Conservation (phyloP, 2,113 vertebrate genomes). For the Syngnathoides biaculeatus region DNA sequence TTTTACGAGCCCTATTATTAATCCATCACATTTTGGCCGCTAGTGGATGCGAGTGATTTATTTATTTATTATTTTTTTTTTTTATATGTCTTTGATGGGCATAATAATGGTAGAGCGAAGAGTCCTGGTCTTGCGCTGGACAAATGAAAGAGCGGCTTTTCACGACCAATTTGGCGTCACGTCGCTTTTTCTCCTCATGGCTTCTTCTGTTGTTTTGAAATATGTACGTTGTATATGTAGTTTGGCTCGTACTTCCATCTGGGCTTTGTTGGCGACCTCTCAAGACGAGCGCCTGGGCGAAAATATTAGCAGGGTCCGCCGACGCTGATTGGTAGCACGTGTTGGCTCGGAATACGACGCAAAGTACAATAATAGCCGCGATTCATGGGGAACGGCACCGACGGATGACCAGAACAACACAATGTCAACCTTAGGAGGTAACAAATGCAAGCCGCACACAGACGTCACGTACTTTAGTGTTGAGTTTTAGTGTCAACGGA, state of each 20-base stretch:
- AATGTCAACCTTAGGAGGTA: constrained; percentile 49
- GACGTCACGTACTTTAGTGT: background rate
- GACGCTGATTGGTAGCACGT: constrained; percentile 76
- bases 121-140: background rate
- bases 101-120: background rate
- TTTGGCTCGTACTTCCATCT: background rate
- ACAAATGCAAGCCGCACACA: constrained; percentile 25
- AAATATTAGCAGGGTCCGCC: constrained; percentile 65
- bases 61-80: background rate
- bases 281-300: constrained; percentile 25
- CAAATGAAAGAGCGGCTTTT: constrained; percentile 36
- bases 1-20: background rate
- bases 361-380: constrained; percentile 49
- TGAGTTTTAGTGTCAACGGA: background rate
- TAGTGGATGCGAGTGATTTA: background rate
- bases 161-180: constrained; percentile 29
- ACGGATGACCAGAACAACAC: constrained; percentile 62
- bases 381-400: constrained; percentile 67
- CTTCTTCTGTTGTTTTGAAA: constrained; percentile 46
- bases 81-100: background rate
- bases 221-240: background rate
- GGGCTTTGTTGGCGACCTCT: constrained; percentile 42
- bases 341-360: constrained; percentile 51
- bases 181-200: constrained; percentile 25
- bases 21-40: background rate